These are phyloP conservation scores for Physeter macrocephalus DNA, from an alignment of 2,113 vertebrate species.

Conservation along the genomic window DNA sequence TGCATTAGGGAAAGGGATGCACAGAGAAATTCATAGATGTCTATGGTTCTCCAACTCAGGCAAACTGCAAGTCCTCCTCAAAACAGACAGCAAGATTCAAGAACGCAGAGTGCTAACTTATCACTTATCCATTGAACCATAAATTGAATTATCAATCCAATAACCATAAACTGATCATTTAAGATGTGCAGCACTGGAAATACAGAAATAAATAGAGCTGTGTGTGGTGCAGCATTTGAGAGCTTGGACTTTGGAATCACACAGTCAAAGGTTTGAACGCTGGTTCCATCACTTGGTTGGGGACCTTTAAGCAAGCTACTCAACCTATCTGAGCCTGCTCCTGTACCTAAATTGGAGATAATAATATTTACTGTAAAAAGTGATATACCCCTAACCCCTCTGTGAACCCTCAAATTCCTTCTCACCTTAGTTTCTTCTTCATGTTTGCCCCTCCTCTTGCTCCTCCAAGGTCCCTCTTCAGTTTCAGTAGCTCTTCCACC, in stretches of 20 bases:
- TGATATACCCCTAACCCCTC: not conserved
- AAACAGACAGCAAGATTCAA: not conserved
- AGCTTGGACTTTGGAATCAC: not conserved
- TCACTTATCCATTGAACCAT: not conserved
- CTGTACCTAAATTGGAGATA: not conserved
- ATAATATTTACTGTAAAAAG: not conserved
- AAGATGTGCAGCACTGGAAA: not conserved
- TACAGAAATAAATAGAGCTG: not conserved
- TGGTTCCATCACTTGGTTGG: not conserved
- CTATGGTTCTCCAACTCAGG: not conserved
- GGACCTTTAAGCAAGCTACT: not conserved
- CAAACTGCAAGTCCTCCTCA: not conserved
- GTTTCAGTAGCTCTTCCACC: not conserved
- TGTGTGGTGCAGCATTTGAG: not conserved
- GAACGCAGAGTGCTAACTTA: not conserved
- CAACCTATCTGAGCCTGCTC: not conserved
- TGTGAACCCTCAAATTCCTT: not conserved
- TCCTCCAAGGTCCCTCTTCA: not conserved
- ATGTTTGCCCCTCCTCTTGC: not conserved
- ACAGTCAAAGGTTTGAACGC: not conserved
- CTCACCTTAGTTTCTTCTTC: not conserved
- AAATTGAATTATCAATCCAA: conserved; percentile 1
- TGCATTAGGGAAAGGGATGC: not conserved
- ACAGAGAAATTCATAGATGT: not conserved
- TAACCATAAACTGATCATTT: not conserved